Percentiles rank a stretch among this genome's conserved stretches.
Evolutionary conservation across 2,797 vertebrate species (phyloP).

Genomic region (Fratercula arctica): DNA sequence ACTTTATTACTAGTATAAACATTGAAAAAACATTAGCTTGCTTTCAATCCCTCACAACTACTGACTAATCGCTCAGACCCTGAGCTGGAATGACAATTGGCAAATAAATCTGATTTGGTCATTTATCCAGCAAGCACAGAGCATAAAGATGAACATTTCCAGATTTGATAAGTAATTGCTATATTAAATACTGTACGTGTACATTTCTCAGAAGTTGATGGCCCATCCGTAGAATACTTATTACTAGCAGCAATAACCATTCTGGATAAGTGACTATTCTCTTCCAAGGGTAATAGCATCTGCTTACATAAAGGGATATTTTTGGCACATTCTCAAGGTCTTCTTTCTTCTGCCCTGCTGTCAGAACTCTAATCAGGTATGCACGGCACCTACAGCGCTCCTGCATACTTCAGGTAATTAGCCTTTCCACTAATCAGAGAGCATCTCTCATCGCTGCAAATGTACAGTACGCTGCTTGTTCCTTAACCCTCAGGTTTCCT

Average conservation of each 20-base stretch:
- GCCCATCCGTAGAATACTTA: background rate
- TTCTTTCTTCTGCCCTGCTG: conserved; percentile 29
- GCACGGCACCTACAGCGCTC: background rate
- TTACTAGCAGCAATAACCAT: conserved; percentile 22
- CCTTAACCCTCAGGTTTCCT: conserved; percentile 43
- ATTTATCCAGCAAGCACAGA: background rate
- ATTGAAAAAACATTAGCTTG: background rate
- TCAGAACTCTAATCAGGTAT: conserved; percentile 32
- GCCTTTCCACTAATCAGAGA: conserved; percentile 23
- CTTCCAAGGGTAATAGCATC: conserved; percentile 38
- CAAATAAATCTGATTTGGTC: conserved; percentile 11
- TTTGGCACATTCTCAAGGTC: conserved; percentile 46
- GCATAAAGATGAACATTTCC: background rate
- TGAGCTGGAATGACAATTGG: background rate
- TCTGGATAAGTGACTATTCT: conserved; percentile 7
- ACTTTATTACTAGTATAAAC: background rate
- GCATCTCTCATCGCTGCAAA: background rate
- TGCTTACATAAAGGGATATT: conserved; percentile 36
- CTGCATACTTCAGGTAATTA: conserved; percentile 24
- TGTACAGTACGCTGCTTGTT: background rate
- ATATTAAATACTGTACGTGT: background rate
- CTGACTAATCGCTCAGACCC: background rate
- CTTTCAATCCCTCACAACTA: background rate
- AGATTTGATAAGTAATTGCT: conserved; percentile 13
- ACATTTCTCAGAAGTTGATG: background rate